A percentile compares a stretch with the other conserved stretches of the same genome.
Conservation (phyloP, 2,888 invertebrate species). For the Hecatera dysodea region DNA sequence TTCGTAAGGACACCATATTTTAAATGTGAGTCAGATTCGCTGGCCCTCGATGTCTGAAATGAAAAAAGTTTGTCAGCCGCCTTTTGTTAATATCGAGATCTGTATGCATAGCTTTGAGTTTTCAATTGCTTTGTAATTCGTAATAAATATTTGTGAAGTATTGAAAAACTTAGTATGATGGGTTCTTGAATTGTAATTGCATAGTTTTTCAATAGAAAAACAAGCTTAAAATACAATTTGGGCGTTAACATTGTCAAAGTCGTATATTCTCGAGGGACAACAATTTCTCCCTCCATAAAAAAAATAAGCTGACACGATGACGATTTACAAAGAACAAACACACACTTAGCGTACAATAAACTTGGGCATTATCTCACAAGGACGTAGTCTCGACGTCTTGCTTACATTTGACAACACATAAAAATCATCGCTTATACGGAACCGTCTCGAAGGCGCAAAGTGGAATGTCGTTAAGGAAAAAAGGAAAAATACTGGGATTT, state of each 20-base stretch:
- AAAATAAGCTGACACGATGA: constrained; percentile 36
- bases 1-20: constrained; percentile 67
- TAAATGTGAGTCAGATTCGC: constrained; percentile 60
- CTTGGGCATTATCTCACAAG: constrained; percentile 55
- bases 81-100: constrained; percentile 55
- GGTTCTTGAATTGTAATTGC: constrained; percentile 9
- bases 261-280: constrained; percentile 6
- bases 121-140: constrained; percentile 50
- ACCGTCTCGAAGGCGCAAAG: constrained; percentile 66
- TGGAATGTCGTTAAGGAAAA: constrained; percentile 72
- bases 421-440: constrained; percentile 66
- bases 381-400: constrained; percentile 56
- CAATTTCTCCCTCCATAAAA: constrained; percentile 18
- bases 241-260: not conserved
- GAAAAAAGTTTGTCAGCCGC: constrained; percentile 66
- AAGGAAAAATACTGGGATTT: constrained; percentile 72
- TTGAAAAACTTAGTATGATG: constrained; percentile 18
- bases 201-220: not conserved
- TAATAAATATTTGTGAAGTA: constrained; percentile 14
- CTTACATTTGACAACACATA: constrained; percentile 65
- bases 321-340: constrained; percentile 49
- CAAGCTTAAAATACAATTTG: constrained; percentile 13
- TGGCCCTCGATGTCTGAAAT: constrained; percentile 65
- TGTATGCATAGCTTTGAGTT: constrained; percentile 43
- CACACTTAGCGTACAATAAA: constrained; percentile 54